A percentile compares a stretch with the other conserved stretches of the same genome.
Conservation (phyloP, 2,113 vertebrate species). For the Noturus placidus region DNA sequence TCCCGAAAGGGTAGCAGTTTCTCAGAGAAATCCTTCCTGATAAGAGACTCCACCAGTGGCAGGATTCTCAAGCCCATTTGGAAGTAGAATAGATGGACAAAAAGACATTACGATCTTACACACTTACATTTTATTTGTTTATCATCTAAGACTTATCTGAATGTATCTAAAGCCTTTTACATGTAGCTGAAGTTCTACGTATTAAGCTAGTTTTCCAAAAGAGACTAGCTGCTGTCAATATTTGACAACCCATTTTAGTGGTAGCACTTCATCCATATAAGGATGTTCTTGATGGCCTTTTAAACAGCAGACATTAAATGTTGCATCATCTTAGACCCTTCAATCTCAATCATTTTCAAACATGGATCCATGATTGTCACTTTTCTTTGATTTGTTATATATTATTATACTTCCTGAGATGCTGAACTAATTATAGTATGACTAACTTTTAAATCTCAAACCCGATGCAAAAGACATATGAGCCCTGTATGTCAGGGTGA, state of each 20-base stretch:
- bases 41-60: constrained; percentile 68
- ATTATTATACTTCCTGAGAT: constrained; percentile 1
- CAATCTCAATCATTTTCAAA: constrained; percentile 26
- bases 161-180: constrained; percentile 49
- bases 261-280: constrained; percentile 49
- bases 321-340: constrained; percentile 7
- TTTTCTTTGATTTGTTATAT: constrained; percentile 63
- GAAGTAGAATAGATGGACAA: constrained; percentile 75
- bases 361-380: not conserved
- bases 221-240: constrained; percentile 47
- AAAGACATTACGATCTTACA: constrained; percentile 12
- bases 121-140: not conserved
- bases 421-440: constrained; percentile 11
- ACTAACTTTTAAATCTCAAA: constrained; percentile 15
- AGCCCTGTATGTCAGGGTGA: not conserved
- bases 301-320: constrained; percentile 26
- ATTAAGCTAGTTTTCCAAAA: constrained; percentile 28
- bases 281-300: constrained; percentile 50
- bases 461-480: not conserved
- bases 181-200: constrained; percentile 46
- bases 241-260: constrained; percentile 54
- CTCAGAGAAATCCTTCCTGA: constrained; percentile 73
- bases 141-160: constrained; percentile 36
- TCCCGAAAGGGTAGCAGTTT: constrained; percentile 68
- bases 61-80: constrained; percentile 77